Evolutionary conservation across 2,888 invertebrate genomes (phyloP).

Genomic region (Drosophila picticornis): DNA sequence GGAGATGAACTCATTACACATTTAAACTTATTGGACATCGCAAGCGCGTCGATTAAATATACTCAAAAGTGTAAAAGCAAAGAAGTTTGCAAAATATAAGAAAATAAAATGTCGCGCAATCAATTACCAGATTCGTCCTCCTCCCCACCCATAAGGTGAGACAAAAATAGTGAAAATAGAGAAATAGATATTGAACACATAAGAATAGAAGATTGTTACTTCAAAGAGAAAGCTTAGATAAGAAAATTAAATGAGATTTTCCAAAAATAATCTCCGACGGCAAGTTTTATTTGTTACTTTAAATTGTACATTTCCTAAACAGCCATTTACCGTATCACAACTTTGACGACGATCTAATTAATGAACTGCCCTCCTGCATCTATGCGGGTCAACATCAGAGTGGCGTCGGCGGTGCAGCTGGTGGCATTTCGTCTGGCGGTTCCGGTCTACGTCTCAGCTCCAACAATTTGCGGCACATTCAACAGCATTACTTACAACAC

Average conservation of each 20-base stretch:
- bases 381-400: constrained; percentile 88
- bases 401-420: constrained; percentile 47
- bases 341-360: constrained; percentile 87
- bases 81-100: background rate
- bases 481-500: constrained; percentile 85
- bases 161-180: background rate
- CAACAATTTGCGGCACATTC: constrained; percentile 84
- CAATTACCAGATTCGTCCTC: constrained; percentile 90
- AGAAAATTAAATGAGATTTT: background rate
- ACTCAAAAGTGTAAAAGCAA: background rate
- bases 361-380: constrained; percentile 92
- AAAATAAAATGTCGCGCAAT: constrained; percentile 85
- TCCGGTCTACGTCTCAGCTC: constrained; percentile 77
- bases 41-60: constrained; percentile 17
- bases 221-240: background rate
- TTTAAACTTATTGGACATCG: constrained; percentile 65
- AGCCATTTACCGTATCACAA: constrained; percentile 85
- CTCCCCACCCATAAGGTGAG: constrained; percentile 88
- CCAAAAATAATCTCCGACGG: constrained; percentile 30
- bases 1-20: constrained; percentile 71
- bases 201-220: background rate
- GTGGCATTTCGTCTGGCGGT: constrained; percentile 51
- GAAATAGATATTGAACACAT: background rate
- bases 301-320: background rate
- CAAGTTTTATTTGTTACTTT: background rate